phyloP scores from a whole-genome alignment of 2,113 vertebrate species.

The Scomber japonicus region DNA sequence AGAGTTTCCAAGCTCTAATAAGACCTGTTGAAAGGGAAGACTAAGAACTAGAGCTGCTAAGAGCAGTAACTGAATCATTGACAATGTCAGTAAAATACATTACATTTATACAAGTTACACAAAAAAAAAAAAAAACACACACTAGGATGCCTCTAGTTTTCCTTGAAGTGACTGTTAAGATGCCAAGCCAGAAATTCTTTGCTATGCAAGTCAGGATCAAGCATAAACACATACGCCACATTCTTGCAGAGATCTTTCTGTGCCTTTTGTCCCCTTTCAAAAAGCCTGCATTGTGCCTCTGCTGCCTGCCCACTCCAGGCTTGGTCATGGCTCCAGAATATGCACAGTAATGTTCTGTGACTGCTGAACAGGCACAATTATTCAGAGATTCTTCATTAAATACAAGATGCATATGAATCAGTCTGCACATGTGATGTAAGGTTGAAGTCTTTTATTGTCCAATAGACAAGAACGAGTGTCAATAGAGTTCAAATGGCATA shows the following conservation, averaged over 20 bases:
- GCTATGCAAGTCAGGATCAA: neutral
- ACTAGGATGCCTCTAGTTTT: neutral
- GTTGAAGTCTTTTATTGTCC: conserved; percentile 80
- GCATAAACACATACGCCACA: conserved; percentile 1
- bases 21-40: neutral
- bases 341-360: conserved; percentile 5
- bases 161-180: neutral
- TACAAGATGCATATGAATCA: neutral
- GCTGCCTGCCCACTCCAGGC: conserved; percentile 8
- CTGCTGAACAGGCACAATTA: neutral
- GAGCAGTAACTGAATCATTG: neutral
- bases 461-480: conserved; percentile 77
- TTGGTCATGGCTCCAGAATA: conserved; percentile 19
- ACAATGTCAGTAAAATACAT: too few relatives aligned
- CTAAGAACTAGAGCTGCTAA: neutral
- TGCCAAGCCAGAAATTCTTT: neutral
- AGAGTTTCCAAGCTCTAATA: too few relatives aligned
- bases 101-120: neutral
- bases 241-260: conserved; percentile 17
- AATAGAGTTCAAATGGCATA: conserved; percentile 60
- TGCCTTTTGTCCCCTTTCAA: neutral
- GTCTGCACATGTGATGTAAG: neutral
- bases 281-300: conserved; percentile 36
- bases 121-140: neutral
- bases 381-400: too few relatives aligned